Percentiles rank a stretch among this genome's conserved stretches.
Evolutionary conservation across 2,797 vertebrate species (phyloP).

Genomic region (Pogonophryne albipinna): DNA sequence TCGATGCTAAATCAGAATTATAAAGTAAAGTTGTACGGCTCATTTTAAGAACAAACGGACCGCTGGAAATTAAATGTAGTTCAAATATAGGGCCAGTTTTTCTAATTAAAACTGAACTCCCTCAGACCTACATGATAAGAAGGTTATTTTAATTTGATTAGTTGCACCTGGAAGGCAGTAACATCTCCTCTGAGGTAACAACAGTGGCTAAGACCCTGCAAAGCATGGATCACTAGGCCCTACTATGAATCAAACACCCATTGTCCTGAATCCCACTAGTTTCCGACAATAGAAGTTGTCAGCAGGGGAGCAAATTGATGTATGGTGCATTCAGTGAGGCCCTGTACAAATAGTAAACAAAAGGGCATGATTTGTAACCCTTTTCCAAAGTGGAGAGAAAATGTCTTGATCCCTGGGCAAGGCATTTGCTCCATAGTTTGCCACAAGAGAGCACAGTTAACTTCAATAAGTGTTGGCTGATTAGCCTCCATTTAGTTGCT

Average conservation of each 20-base stretch:
- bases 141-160: background rate
- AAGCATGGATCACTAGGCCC: background rate
- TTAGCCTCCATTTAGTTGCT: background rate
- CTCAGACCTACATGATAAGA: background rate
- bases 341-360: conserved; percentile 26
- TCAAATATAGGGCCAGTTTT: conserved; percentile 4
- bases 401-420: conserved; percentile 23
- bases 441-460: conserved; percentile 6
- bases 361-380: conserved; percentile 46
- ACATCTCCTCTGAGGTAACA: conserved; percentile 10
- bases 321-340: conserved; percentile 39
- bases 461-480: background rate
- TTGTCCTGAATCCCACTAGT: conserved; percentile 18
- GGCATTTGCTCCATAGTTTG: conserved; percentile 6
- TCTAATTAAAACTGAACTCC: conserved; percentile 23
- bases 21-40: background rate
- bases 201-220: too few species aligned
- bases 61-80: conserved; percentile 5
- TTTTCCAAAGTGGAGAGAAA: conserved; percentile 19
- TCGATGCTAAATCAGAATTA: conserved; percentile 4
- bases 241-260: conserved; percentile 32
- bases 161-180: background rate
- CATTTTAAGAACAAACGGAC: conserved; percentile 3
- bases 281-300: conserved; percentile 50
- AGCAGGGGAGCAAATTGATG: conserved; percentile 41